Evolutionary conservation across 2,797 vertebrate genomes (phyloP), one percentile per base, ranked within the genome.

Genomic region (Neopelma chrysocephalum): DNA sequence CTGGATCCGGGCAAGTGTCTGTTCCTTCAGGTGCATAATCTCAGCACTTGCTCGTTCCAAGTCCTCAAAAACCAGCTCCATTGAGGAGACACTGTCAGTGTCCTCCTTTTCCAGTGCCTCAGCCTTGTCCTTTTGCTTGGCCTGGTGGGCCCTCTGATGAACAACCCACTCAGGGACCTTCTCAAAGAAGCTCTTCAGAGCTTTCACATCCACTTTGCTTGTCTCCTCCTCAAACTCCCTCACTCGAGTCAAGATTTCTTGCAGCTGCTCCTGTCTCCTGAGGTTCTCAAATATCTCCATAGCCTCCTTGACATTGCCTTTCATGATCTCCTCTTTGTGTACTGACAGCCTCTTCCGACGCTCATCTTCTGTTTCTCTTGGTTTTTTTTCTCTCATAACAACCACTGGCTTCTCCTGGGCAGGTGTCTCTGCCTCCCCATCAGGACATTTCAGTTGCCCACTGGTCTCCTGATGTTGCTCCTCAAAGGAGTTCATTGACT

Each of bases 281-380:
- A 99, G 94, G 92, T 98, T 98, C 91, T 99, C 98, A 72, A 98
- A 98, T 87, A 98, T 99, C 80, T 99, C 98, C 97, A 98, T 98
- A 64, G 98, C 98, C 10, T 97, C 97, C 23, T 97, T 98, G 60
- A 98, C 97, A 19, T 99, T 99, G 60, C 98, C 99, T 96, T 98
- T 98, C 97, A 99, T 97, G 90, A 99, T 99, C 97, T 99, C 98
- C 62, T 99, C 98, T 97, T 98, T 99, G 97, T 99, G 99, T 56
- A 99, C 96, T 1, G 99, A 99, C 87, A 99, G 92, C 65, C 98
- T 98, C 96, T 98, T 98, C 48, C 98, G 94, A 72, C 98, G 97
- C 82, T 99, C 98, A 5, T 98, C 98, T 94, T 99, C 98, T 2
- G 98, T 98, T 97, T 98, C 98, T 4, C 54, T 89, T 42, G 38